Evolutionary conservation across 2,888 invertebrate genomes (phyloP).

Genomic region (Eristalinus aeneus): DNA sequence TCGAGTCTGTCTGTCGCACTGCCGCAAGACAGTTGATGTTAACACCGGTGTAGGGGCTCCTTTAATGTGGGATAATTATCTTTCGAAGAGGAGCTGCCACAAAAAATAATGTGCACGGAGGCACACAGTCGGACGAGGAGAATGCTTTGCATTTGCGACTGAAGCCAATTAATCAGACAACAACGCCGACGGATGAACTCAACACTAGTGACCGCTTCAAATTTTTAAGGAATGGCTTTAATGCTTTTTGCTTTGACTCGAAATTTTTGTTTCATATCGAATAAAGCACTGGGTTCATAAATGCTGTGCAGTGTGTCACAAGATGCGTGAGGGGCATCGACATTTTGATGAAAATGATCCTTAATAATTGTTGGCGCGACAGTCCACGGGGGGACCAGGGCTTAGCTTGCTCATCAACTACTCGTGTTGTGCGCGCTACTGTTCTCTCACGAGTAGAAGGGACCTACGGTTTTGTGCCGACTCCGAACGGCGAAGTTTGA

Average conservation of each 20-base stretch:
- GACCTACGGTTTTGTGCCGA: no score
- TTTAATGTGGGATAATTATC: slow-evolving; percentile 46
- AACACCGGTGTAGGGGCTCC: background rate
- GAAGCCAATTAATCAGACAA: slow-evolving; percentile 38
- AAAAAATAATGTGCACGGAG: background rate
- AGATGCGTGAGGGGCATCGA: background rate
- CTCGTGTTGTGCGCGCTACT: no score
- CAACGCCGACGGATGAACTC: background rate
- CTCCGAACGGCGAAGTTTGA: no score
- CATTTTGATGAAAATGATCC: no score
- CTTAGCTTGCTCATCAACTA: no score
- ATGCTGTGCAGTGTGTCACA: background rate
- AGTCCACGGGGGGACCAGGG: no score
- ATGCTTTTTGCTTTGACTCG: background rate
- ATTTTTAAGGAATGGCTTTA: background rate
- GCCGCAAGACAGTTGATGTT: slow-evolving; percentile 5
- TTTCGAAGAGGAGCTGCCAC: background rate
- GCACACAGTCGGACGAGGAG: background rate
- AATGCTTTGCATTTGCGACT: slow-evolving; percentile 26
- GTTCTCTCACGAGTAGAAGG: no score
- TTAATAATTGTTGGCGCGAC: no score
- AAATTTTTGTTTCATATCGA: background rate
- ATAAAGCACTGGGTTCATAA: background rate
- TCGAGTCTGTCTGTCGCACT: background rate
- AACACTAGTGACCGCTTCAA: background rate